Base-by-base conservation (phyloP, 1,140 invertebrate species). In the Proctacanthus coquilletti region DNA sequence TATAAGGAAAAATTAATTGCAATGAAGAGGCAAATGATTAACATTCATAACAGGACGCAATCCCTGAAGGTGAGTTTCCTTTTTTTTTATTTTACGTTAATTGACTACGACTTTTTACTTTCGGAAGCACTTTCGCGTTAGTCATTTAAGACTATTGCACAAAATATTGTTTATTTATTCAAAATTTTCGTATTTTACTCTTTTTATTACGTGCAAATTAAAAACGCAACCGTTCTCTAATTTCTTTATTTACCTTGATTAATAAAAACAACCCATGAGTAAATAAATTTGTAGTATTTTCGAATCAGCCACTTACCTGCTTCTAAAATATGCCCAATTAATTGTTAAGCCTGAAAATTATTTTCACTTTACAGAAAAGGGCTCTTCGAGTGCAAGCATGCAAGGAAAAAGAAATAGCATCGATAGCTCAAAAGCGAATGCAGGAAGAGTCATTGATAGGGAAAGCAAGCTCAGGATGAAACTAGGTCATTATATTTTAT, bases 1-100 rank as follows among this genome's bases (percentile, higher is more conserved):
- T 58, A 55, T 42, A 50, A 48, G 31, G 55, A 57, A 17, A 58
- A 53, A 37, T 42, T 58, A 35, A 41, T 44, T n/a, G 48, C 42
- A 42, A 53, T 58, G 34, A 57, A 56, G 34, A 53, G 48, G 21
- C 48, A 58, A 45, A 58, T 58, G 55, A 51, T 56, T 34, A 45
- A 23, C 21, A 52, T 58, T 33, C 56, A 57, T 41, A 54, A 58
- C 29, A 51, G 55, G 10, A 51, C 52, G 14, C 55, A 55, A 44
- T 45, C 47, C 2, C 40, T 58, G n/a, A 58, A 57, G 52, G 55
- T 57, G 35, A 49, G 33, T 32, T 21, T 29, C 11, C 23, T 34
- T 2, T 30, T 36, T 36, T 10, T 18, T 20, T 5, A n/a, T n/a
- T n/a, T n/a, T n/a, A n/a, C n/a, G n/a, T n/a, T n/a, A n/a, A n/a